Conservation (phyloP, 2,113 vertebrate genomes). For the Trachemys scripta region DNA sequence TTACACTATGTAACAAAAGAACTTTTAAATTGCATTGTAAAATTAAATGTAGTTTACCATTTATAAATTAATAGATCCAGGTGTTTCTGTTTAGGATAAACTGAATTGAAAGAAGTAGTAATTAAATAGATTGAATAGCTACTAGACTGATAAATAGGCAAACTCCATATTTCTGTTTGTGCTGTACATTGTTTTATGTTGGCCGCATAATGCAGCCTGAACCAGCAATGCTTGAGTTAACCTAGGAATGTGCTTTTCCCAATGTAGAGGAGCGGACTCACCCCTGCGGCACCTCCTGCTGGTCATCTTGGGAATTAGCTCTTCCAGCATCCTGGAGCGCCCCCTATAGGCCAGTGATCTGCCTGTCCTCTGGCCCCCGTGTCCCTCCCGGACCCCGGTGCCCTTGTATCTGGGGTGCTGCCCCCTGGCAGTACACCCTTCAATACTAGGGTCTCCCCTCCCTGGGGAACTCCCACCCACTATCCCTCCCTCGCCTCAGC, state of each 20-base stretch:
- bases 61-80: rapidly evolving
- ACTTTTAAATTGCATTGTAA: not conserved
- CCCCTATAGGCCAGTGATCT: no score
- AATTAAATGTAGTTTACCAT: not conserved
- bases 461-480: no score
- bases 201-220: rapidly evolving
- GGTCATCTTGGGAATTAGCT: no score
- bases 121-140: not conserved
- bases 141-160: not conserved
- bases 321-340: no score
- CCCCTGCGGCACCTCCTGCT: no score
- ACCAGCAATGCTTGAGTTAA: not conserved
- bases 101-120: not conserved
- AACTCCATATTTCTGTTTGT: rapidly evolving
- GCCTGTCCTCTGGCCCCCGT: no score
- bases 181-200: not conserved
- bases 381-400: no score
- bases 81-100: rapidly evolving
- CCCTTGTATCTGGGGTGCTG: no score
- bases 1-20: not conserved
- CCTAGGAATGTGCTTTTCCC: not conserved
- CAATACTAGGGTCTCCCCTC: no score
- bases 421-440: no score
- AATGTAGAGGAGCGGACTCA: no score
- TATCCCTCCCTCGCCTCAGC: no score